A percentile compares a stretch with the other conserved stretches of the same genome.
phyloP scores from a whole-genome alignment of 1,140 invertebrate species.

The Calliphora vicina region DNA sequence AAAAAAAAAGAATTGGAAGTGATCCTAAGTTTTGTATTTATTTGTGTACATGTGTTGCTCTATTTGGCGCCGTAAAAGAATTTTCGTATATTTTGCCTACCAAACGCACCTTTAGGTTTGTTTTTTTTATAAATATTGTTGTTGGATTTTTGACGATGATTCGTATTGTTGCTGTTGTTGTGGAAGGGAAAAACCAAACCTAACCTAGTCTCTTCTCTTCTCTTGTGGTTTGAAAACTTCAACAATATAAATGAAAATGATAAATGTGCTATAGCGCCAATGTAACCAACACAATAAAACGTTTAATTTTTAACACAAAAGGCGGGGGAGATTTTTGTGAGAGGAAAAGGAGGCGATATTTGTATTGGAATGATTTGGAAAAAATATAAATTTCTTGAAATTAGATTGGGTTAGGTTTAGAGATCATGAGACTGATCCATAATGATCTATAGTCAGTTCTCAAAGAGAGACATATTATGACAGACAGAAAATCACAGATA shows the following conservation, averaged over 20 bases:
- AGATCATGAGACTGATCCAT: too few relatives aligned
- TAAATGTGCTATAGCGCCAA: conserved; percentile 31
- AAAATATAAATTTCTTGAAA: too few relatives aligned
- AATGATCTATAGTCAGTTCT: too few relatives aligned
- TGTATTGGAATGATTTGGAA: too few relatives aligned
- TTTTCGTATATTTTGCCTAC: conserved; percentile 26
- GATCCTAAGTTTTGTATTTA: not conserved
- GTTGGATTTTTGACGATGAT: not conserved
- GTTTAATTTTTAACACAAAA: too few relatives aligned
- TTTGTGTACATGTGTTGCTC: conserved; percentile 17
- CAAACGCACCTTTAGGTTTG: conserved; percentile 22
- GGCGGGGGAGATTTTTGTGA: not conserved
- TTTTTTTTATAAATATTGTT: too few relatives aligned
- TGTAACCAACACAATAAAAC: not conserved
- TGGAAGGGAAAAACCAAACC: not conserved
- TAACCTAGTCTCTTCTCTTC: conserved; percentile 21
- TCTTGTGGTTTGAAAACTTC: not conserved
- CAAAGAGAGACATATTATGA: too few relatives aligned
- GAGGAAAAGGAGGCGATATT: not conserved
- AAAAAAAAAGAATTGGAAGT: too few relatives aligned
- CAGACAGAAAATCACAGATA: too few relatives aligned
- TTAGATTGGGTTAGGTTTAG: too few relatives aligned
- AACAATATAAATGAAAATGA: conserved; percentile 28
- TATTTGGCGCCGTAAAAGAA: conserved; percentile 37
- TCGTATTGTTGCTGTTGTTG: not conserved